These are phyloP conservation scores for Pseudococcus jackbeardsleyi DNA, from an alignment of 2,888 invertebrate genomes.

Conservation along the genomic window DNA sequence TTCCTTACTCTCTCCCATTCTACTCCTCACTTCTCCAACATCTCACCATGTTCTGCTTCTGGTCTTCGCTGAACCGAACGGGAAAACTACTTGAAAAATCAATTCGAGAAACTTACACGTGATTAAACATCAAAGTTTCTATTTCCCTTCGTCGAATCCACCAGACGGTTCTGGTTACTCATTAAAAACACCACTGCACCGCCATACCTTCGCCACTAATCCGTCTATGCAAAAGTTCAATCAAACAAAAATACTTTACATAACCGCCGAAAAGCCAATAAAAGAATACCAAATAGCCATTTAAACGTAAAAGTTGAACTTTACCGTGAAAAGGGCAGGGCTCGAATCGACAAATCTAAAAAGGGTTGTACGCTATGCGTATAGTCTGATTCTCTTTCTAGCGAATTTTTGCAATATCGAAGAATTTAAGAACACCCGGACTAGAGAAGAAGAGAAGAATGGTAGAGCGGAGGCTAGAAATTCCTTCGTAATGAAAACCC, in stretches of 20 bases:
- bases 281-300: neutral
- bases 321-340: neutral
- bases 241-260: constrained; percentile 1
- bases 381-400: neutral
- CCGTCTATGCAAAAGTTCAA: neutral
- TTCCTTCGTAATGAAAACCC: constrained; percentile 28
- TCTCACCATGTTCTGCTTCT: too few species aligned
- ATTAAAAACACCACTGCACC: neutral
- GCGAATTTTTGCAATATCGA: neutral
- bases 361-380: neutral
- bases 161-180: neutral
- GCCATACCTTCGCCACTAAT: neutral
- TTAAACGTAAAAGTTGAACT: neutral
- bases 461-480: neutral
- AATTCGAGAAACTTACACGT: neutral
- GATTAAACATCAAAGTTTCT: constrained; percentile 22
- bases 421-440: neutral
- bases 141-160: neutral
- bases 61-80: neutral
- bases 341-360: neutral
- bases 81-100: constrained; percentile 2
- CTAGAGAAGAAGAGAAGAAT: neutral
- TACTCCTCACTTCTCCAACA: too few species aligned
- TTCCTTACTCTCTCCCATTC: too few species aligned
- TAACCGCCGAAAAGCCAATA: constrained; percentile 18